Percentiles rank a stretch among this genome's conserved stretches.
Conservation (phyloP, 2,888 invertebrate genomes). For the Archaeoteleia sp. region DNA sequence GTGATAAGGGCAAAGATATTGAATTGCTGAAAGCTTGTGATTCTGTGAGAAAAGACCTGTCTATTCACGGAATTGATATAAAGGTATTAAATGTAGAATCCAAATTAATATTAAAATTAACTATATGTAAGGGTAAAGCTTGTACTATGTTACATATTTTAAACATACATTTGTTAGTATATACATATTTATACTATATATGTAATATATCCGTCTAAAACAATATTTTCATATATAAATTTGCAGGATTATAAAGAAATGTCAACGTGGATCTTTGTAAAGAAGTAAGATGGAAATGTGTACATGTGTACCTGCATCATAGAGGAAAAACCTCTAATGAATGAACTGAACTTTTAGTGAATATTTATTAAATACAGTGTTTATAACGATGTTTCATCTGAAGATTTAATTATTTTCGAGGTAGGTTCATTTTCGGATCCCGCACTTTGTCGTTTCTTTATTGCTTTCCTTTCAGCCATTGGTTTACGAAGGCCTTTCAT, state of each 20-base stretch:
- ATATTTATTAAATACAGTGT: no score
- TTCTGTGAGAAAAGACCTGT: constrained; percentile 79
- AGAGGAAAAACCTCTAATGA: no score
- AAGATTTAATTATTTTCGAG: not conserved
- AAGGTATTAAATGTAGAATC: no score
- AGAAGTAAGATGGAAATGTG: constrained; percentile 30
- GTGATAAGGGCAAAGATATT: no score
- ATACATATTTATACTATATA: no score
- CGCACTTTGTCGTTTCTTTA: constrained; percentile 65
- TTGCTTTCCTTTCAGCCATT: constrained; percentile 80
- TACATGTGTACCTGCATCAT: constrained; percentile 4
- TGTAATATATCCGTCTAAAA: constrained; percentile 8
- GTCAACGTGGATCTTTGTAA: constrained; percentile 60
- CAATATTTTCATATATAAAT: constrained; percentile 25
- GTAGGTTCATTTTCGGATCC: not conserved
- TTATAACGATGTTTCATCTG: no score
- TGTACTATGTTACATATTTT: no score
- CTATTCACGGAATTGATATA: constrained; percentile 80
- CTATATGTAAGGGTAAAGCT: no score
- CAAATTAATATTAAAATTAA: no score
- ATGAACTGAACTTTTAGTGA: no score
- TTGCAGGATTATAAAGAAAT: constrained; percentile 61
- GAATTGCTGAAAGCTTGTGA: constrained; percentile 82
- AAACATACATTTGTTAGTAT: no score
- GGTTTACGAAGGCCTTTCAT: constrained; percentile 91